Evolutionary conservation across 2,888 invertebrate species (phyloP).

Genomic region (Napeogenes inachia): DNA sequence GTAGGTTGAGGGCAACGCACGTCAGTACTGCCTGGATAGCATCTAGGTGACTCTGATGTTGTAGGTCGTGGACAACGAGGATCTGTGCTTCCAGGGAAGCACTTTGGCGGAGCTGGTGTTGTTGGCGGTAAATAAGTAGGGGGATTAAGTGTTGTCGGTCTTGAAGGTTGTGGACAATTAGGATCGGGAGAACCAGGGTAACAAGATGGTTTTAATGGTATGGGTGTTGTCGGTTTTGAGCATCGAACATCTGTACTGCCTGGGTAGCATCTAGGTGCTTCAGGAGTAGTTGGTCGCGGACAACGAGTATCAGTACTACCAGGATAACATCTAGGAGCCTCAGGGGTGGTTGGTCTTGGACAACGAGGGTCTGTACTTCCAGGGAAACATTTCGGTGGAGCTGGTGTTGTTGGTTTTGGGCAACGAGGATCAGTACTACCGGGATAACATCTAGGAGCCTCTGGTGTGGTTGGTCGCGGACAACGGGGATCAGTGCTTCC

Average conservation of each 20-base stretch:
- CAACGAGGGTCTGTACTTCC: slow-evolving; percentile 46
- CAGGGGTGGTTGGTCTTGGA: slow-evolving; percentile 38
- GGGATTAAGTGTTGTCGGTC: no score
- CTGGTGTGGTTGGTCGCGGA: slow-evolving; percentile 38
- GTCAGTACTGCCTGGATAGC: slow-evolving; percentile 27
- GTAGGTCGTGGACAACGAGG: no score
- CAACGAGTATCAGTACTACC: slow-evolving; percentile 50
- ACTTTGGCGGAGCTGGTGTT: slow-evolving; percentile 32
- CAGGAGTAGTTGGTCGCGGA: slow-evolving; percentile 44
- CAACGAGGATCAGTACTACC: slow-evolving; percentile 41
- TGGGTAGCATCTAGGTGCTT: slow-evolving; percentile 36
- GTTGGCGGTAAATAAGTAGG: no score
- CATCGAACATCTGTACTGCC: slow-evolving; percentile 46
- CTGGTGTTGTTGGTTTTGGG: slow-evolving; percentile 44
- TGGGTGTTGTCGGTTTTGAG: slow-evolving; percentile 38
- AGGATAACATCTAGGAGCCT: slow-evolving; percentile 37
- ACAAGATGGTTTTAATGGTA: no score
- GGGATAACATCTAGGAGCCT: slow-evolving; percentile 36
- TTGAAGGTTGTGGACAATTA: no score
- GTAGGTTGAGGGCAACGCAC: slow-evolving; percentile 35
- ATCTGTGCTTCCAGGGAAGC: slow-evolving; percentile 33
- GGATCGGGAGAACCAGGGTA: no score
- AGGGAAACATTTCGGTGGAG: slow-evolving; percentile 33
- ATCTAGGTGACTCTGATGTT: no score
- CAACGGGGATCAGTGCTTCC: slow-evolving; percentile 46